Conservation (phyloP, 2,113 vertebrate genomes). For the sheep (Ovis aries) region ARS-UI_Ramb_v3.0 NC_056056.1:31765001-31765500, state of each 20-base stretch:
- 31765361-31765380: constrained; percentile 77
- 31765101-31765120: background rate
- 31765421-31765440: background rate
- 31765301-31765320: constrained; percentile 71
- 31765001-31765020: background rate
- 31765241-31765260: constrained; percentile 27
- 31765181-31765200: background rate
- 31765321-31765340: constrained; percentile 80
- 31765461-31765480: background rate
- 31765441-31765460: too few species aligned
- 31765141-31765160: background rate
- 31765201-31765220: background rate
- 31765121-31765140: background rate
- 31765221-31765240: background rate
- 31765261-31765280: constrained; percentile 80
- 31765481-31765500: background rate
- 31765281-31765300: constrained; percentile 60
- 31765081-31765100: constrained; percentile 18
- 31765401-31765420: background rate
- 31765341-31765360: constrained; percentile 76
- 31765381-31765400: constrained; percentile 50
- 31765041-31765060: background rate
- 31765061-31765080: background rate
- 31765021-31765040: background rate
- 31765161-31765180: background rate